phyloP scores from a whole-genome alignment of 2,888 invertebrate genomes.

The Drosophila kuntzei region DNA sequence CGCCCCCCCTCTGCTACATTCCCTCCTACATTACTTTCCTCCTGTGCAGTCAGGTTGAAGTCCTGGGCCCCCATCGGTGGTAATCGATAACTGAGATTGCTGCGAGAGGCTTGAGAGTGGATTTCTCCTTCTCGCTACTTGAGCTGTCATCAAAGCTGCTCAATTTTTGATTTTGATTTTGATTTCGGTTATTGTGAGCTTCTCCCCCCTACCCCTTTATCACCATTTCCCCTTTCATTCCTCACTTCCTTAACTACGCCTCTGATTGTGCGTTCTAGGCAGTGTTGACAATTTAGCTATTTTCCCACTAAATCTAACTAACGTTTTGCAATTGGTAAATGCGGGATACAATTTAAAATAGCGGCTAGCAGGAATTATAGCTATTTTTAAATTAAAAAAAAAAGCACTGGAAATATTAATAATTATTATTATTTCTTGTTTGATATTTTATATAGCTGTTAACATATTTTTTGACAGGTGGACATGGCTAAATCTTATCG shows the following conservation, averaged over 20 bases:
- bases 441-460: no score
- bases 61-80: constrained; percentile 20
- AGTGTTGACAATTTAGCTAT: no score
- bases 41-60: neutral
- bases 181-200: constrained; percentile 70
- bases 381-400: no score
- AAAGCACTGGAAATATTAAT: no score
- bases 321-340: no score
- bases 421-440: no score
- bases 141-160: constrained; percentile 82
- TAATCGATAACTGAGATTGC: constrained; percentile 67
- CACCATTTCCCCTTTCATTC: neutral
- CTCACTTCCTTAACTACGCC: constrained; percentile 5
- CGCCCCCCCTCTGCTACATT: neutral
- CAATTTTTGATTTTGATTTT: constrained; percentile 81
- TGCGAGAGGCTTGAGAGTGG: neutral
- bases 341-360: no score
- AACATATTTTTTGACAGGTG: no score
- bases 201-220: neutral
- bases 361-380: no score
- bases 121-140: constrained; percentile 50
- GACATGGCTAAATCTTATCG: no score
- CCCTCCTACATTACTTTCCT: neutral
- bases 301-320: no score
- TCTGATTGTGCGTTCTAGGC: constrained; percentile 63